phyloP scores from a whole-genome alignment of 2,888 invertebrate species.

The Embidobia sp. region DNA sequence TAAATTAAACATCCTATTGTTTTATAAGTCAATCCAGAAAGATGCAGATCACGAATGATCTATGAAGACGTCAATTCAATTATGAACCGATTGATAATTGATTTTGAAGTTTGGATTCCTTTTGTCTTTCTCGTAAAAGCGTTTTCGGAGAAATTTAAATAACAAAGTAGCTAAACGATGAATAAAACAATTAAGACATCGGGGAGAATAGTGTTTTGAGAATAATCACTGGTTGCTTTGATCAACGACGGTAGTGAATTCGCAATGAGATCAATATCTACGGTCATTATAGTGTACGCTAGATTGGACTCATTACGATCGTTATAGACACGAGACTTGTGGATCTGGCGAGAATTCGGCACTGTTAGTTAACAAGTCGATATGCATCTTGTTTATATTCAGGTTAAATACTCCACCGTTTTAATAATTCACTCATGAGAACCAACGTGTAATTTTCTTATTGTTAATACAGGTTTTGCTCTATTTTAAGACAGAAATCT shows the following conservation, averaged over 20 bases:
- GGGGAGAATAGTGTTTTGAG: conserved; percentile 27
- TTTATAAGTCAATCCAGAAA: too few relatives aligned
- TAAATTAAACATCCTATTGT: too few relatives aligned
- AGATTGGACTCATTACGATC: conserved; percentile 41
- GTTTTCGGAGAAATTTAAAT: conserved; percentile 15
- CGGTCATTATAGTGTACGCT: conserved; percentile 39
- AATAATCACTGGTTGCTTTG: conserved; percentile 41
- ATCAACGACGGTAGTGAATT: conserved; percentile 38
- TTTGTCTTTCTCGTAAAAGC: too few relatives aligned
- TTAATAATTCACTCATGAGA: conserved; percentile 40
- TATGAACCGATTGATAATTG: too few relatives aligned
- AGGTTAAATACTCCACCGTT: conserved; percentile 40
- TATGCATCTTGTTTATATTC: conserved; percentile 52
- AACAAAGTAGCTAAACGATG: conserved; percentile 11
- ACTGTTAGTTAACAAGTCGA: conserved; percentile 37
- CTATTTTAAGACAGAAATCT: too few relatives aligned
- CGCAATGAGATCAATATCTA: conserved; percentile 48
- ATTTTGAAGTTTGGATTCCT: too few relatives aligned
- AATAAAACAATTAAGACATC: conserved; percentile 47
- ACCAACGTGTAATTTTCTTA: conserved; percentile 27
- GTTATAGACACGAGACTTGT: conserved; percentile 25
- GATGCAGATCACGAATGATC: too few relatives aligned
- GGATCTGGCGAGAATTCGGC: conserved; percentile 37
- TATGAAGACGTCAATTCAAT: too few relatives aligned
- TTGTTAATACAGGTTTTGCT: conserved; percentile 26